phyloP scores from a whole-genome alignment of 2,888 invertebrate species.

The Macaria notata region DNA sequence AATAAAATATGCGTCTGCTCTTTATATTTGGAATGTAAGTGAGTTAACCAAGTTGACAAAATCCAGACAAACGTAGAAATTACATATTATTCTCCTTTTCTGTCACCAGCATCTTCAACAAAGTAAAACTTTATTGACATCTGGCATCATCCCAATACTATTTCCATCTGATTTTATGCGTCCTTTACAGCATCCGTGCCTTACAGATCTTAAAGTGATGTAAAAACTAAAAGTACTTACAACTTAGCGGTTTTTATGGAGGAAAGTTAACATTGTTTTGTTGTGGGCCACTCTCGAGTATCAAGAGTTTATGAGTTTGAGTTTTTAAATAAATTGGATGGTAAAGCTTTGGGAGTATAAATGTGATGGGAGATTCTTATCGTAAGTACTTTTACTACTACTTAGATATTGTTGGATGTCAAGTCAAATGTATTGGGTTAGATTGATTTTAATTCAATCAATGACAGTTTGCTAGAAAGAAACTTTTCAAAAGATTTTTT shows the following conservation, averaged over 20 bases:
- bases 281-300: conserved; percentile 26
- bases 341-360: conserved; percentile 23
- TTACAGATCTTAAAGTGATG: conserved; percentile 41
- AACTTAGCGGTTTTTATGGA: conserved; percentile 43
- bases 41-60: neutral
- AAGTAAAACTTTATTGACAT: conserved; percentile 36
- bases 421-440: no score
- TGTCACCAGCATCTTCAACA: conserved; percentile 29
- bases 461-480: no score
- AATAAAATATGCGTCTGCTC: no score
- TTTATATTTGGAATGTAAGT: no score
- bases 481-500: no score
- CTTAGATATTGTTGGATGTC: no score
- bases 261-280: conserved; percentile 49
- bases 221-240: conserved; percentile 50
- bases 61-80: conserved; percentile 3
- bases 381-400: no score
- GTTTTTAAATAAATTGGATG: conserved; percentile 31
- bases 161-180: conserved; percentile 33
- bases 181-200: conserved; percentile 27
- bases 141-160: conserved; percentile 38
- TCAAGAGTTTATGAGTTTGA: conserved; percentile 30
- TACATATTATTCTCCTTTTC: conserved; percentile 10
- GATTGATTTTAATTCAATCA: no score
- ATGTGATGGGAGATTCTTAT: conserved; percentile 7